A percentile compares a stretch with the other conserved stretches of the same genome.
These are phyloP conservation scores for Silurus asotus DNA, from an alignment of 2,113 vertebrate genomes.

Conservation along the genomic window DNA sequence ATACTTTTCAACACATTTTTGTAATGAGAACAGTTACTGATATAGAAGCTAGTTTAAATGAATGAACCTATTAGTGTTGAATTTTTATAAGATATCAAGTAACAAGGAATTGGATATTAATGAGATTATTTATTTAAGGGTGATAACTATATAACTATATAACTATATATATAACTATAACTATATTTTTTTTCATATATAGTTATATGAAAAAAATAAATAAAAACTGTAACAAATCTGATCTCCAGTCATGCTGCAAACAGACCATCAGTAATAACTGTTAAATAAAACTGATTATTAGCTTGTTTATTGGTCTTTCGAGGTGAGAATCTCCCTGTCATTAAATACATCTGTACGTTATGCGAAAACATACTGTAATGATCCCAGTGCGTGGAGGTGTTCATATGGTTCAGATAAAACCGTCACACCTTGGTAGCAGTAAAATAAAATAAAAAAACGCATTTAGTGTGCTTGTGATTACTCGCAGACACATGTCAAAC, in stretches of 20 bases:
- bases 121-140: neutral
- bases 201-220: no score
- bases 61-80: neutral
- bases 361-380: neutral
- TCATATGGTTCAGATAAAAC: constrained; percentile 16
- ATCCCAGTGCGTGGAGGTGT: neutral
- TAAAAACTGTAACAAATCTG: neutral
- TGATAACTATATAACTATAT: neutral
- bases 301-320: constrained; percentile 2
- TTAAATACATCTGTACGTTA: neutral
- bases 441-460: neutral
- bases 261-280: neutral
- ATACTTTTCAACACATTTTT: neutral
- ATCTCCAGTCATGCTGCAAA: neutral
- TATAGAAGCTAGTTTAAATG: neutral
- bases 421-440: constrained; percentile 12
- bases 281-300: constrained; percentile 3
- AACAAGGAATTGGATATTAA: neutral
- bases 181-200: no score
- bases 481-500: neutral
- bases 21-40: neutral
- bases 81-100: neutral
- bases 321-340: neutral
- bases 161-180: neutral
- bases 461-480: neutral